Conservation (phyloP, 2,113 vertebrate genomes). For the Etheostoma spectabile region DNA sequence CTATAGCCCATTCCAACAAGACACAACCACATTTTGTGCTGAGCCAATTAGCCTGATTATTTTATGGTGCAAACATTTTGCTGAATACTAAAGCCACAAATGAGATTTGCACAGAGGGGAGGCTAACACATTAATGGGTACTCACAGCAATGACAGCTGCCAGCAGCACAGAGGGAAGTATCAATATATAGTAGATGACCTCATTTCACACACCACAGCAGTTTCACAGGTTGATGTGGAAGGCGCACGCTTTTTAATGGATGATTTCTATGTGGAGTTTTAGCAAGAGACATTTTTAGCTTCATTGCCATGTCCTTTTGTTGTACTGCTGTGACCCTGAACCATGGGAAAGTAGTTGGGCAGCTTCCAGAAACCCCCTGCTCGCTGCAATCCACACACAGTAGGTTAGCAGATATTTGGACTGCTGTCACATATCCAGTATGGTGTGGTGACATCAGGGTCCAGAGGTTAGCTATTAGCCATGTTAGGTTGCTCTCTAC, state of each 20-base stretch:
- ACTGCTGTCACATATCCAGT: slow-evolving; percentile 18
- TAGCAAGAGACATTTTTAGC: slow-evolving; percentile 24
- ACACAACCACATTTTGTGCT: slow-evolving; percentile 39
- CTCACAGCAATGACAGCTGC: slow-evolving; percentile 33
- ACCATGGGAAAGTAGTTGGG: slow-evolving; percentile 12
- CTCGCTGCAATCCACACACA: slow-evolving; percentile 21
- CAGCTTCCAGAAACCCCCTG: slow-evolving; percentile 7
- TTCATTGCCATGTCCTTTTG: neutral
- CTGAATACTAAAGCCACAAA: slow-evolving; percentile 36
- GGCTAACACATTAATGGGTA: slow-evolving; percentile 37
- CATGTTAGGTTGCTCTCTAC: slow-evolving; percentile 8
- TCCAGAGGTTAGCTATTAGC: slow-evolving; percentile 52
- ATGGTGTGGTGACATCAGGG: slow-evolving; percentile 51
- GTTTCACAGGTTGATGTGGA: slow-evolving; percentile 23
- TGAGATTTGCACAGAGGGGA: slow-evolving; percentile 34
- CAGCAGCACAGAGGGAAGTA: slow-evolving; percentile 24
- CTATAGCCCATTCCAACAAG: slow-evolving; percentile 31
- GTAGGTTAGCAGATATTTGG: slow-evolving; percentile 44
- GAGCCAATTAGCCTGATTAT: slow-evolving; percentile 63
- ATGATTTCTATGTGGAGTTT: neutral
- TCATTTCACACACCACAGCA: slow-evolving; percentile 14
- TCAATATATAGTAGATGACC: slow-evolving; percentile 41
- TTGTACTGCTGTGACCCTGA: slow-evolving; percentile 21
- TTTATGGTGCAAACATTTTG: slow-evolving; percentile 53
- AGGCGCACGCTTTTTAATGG: neutral